These are phyloP conservation scores for Xenentodon cancila DNA, from an alignment of 2,797 vertebrate genomes.

Conservation along the genomic window DNA sequence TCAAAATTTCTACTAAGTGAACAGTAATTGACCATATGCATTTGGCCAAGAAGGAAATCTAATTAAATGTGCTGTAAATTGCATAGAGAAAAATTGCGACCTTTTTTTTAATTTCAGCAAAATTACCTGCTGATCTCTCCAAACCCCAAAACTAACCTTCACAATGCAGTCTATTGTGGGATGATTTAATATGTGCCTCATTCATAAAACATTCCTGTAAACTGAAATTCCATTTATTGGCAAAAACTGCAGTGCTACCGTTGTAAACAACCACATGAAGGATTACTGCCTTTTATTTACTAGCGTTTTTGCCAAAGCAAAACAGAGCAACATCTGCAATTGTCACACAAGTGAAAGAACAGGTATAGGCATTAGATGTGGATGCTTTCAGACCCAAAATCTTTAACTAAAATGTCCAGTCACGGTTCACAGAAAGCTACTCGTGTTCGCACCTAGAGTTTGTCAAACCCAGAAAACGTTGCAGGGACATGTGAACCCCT, in stretches of 20 bases:
- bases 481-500: slow-evolving; percentile 32
- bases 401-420: slow-evolving; percentile 3
- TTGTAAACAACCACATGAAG: too few relatives aligned
- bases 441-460: slow-evolving; percentile 26
- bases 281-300: too few relatives aligned
- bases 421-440: slow-evolving; percentile 14
- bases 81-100: background rate
- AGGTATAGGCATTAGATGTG: too few relatives aligned
- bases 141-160: too few relatives aligned
- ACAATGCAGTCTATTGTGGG: too few relatives aligned
- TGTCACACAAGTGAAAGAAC: too few relatives aligned
- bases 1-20: too few relatives aligned
- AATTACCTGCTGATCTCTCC: background rate
- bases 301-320: background rate
- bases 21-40: background rate
- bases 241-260: background rate
- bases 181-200: too few relatives aligned
- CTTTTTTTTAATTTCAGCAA: background rate
- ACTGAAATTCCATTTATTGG: background rate
- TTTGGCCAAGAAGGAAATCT: background rate
- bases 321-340: background rate
- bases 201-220: background rate
- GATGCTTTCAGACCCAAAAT: background rate
- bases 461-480: slow-evolving; percentile 5
- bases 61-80: background rate